Conservation (phyloP, 2,797 vertebrate genomes). For the Spheniscus humboldti region DNA sequence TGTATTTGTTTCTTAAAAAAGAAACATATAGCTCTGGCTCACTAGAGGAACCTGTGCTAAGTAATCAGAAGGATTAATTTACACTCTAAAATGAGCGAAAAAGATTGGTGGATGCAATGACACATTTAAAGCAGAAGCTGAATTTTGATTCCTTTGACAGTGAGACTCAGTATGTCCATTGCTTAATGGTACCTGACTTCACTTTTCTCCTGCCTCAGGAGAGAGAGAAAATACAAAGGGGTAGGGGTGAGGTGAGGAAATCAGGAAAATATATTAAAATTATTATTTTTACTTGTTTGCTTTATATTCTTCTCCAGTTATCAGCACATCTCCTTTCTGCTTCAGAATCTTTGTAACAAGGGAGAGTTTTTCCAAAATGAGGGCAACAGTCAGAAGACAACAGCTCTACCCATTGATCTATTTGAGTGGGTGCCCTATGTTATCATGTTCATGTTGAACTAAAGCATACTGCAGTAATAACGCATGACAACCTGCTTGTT, state of each 20-base stretch:
- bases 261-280: neutral
- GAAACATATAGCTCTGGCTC: neutral
- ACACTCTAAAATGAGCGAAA: neutral
- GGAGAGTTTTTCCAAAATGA: neutral
- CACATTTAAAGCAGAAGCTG: neutral
- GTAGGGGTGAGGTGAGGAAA: rapidly evolving
- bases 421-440: neutral
- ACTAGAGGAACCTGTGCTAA: neutral
- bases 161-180: neutral
- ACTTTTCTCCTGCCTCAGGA: neutral
- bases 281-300: neutral
- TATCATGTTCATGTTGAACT: neutral
- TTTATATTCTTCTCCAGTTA: neutral
- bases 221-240: neutral
- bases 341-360: neutral
- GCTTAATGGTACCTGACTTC: neutral
- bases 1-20: neutral
- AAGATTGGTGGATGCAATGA: neutral
- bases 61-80: neutral
- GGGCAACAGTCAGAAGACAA: neutral
- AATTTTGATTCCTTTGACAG: neutral
- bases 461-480: neutral
- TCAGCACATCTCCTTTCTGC: neutral
- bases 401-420: neutral
- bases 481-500: neutral